A percentile compares a stretch with the other conserved stretches of the same genome.
These are phyloP conservation scores for Odobenus rosmarus DNA, from an alignment of 2,113 vertebrate species.

Conservation along the genomic window DNA sequence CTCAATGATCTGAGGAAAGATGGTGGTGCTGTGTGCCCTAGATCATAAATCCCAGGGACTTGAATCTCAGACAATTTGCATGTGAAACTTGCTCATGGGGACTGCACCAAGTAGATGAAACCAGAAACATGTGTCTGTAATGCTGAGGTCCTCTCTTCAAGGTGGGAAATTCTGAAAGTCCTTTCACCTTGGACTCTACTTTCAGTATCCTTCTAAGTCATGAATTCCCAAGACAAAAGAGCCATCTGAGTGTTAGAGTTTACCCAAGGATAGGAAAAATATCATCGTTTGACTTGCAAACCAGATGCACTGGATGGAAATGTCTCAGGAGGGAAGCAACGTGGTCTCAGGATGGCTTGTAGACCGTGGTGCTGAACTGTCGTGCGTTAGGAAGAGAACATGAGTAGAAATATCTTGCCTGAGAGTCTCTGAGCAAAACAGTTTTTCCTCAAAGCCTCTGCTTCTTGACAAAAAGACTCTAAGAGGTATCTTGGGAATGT, in stretches of 20 bases:
- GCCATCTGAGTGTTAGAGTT: conserved; percentile 57
- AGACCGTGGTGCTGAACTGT: neutral
- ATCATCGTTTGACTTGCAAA: neutral
- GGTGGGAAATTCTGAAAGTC: neutral
- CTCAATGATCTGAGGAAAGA: neutral
- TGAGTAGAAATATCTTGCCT: neutral
- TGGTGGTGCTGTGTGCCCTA: neutral
- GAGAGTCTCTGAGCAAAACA: neutral
- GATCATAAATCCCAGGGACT: neutral
- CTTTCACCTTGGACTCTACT: conserved; percentile 6
- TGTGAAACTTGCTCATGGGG: neutral
- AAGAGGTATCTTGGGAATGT: neutral
- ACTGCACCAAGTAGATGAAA: neutral
- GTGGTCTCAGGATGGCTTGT: neutral
- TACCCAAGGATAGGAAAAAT: conserved; percentile 29
- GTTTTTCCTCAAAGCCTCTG: conserved; percentile 26
- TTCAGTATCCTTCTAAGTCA: conserved; percentile 23
- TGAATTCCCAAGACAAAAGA: conserved; percentile 51
- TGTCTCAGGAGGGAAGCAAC: neutral
- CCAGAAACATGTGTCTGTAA: neutral
- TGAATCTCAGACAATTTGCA: neutral
- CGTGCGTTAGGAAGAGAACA: neutral
- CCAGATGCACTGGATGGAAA: neutral
- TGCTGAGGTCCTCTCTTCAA: neutral
- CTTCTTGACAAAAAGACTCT: neutral